Evolutionary conservation across 2,113 vertebrate genomes (phyloP).

Genomic region (Actinemys pallida): DNA sequence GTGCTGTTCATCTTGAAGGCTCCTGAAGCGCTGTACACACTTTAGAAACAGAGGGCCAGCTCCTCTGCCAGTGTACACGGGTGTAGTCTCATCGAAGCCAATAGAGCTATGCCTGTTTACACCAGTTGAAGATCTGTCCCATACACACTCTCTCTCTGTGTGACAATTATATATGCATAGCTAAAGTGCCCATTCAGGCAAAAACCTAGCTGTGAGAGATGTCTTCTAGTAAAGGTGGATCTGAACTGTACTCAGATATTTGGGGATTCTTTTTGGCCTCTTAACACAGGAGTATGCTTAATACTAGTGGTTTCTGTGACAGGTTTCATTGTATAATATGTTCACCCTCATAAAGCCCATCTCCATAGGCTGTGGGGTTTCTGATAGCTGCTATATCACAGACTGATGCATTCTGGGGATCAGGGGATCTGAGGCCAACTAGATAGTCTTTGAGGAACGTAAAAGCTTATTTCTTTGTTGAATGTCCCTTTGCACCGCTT

Average conservation of each 20-base stretch:
- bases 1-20: not conserved
- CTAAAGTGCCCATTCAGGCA: not conserved
- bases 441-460: not conserved
- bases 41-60: not conserved
- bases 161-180: not conserved
- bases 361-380: not conserved
- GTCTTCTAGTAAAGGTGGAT: not conserved
- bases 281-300: not conserved
- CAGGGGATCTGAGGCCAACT: not conserved
- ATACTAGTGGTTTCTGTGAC: not conserved
- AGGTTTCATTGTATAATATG: not conserved
- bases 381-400: not conserved
- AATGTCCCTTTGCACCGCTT: not conserved
- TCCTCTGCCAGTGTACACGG: not conserved
- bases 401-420: not conserved
- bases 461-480: not conserved
- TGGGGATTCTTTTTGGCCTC: not conserved
- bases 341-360: not conserved
- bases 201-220: not conserved
- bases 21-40: not conserved
- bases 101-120: accelerated
- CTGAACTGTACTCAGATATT: not conserved
- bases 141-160: not conserved
- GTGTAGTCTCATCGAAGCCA: not conserved
- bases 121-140: not conserved